Conservation (phyloP, 2,888 invertebrate genomes). For the Embidobia sp. region DNA sequence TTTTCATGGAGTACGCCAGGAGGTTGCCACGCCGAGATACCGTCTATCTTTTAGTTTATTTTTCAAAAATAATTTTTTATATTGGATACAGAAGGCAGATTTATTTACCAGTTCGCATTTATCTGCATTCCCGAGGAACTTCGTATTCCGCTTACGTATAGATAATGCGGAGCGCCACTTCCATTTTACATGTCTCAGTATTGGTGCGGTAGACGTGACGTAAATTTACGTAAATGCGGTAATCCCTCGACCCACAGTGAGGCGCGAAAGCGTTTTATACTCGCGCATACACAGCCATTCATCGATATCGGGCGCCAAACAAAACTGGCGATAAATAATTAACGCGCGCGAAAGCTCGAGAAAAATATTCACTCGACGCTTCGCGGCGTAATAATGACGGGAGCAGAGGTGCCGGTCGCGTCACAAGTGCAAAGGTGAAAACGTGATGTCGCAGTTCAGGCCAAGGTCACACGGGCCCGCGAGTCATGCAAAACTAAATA, state of each 20-base stretch:
- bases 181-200: slow-evolving; percentile 45
- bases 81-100: slow-evolving; percentile 55
- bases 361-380: slow-evolving; percentile 28
- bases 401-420: not conserved
- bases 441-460: slow-evolving; percentile 13
- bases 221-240: slow-evolving; percentile 61
- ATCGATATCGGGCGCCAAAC: slow-evolving; percentile 36
- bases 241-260: slow-evolving; percentile 43
- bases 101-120: slow-evolving; percentile 61
- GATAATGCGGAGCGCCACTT: slow-evolving; percentile 52
- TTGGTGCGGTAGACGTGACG: slow-evolving; percentile 54
- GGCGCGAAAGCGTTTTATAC: slow-evolving; percentile 56
- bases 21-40: slow-evolving; percentile 15
- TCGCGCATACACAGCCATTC: slow-evolving; percentile 29
- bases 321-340: slow-evolving; percentile 44
- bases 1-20: not conserved
- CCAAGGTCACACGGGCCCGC: slow-evolving; percentile 12
- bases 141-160: slow-evolving; percentile 61
- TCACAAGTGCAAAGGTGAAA: slow-evolving; percentile 5
- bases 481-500: not conserved
- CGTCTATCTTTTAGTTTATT: slow-evolving; percentile 42
- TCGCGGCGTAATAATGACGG: not conserved
- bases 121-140: slow-evolving; percentile 61
- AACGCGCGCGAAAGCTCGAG: slow-evolving; percentile 8
- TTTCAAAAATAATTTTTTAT: slow-evolving; percentile 44